Evolutionary conservation across 2,888 invertebrate species (phyloP).

Genomic region (Noctuana brunneofusca): DNA sequence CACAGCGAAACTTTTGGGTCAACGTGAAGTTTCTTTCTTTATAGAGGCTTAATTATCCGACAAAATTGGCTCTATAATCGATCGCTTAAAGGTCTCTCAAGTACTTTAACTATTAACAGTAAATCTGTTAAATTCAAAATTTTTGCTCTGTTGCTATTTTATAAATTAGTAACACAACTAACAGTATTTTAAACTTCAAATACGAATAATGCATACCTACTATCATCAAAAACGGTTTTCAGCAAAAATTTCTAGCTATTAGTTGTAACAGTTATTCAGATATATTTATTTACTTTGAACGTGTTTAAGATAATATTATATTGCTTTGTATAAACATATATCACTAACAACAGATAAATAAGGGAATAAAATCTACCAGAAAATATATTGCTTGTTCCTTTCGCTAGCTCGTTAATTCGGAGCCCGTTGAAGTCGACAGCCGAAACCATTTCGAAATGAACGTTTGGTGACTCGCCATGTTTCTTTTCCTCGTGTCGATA

Average conservation of each 20-base stretch:
- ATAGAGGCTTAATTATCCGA: slow-evolving; percentile 51
- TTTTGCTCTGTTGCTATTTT: too few species aligned
- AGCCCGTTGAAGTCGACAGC: slow-evolving; percentile 63
- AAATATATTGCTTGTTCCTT: slow-evolving; percentile 56
- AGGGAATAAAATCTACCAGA: slow-evolving; percentile 51
- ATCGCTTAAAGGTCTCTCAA: slow-evolving; percentile 19
- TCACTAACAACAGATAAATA: slow-evolving; percentile 39
- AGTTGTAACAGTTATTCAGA: too few species aligned
- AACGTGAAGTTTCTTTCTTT: slow-evolving; percentile 71
- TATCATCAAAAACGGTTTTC: too few species aligned
- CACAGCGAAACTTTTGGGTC: slow-evolving; percentile 78
- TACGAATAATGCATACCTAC: too few species aligned
- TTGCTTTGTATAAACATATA: too few species aligned
- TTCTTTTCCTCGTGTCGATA: slow-evolving; percentile 43
- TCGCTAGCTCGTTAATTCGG: slow-evolving; percentile 57
- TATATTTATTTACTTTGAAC: too few species aligned
- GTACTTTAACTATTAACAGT: neutral
- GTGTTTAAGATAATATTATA: too few species aligned
- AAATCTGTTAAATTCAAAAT: too few species aligned
- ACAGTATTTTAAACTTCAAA: too few species aligned
- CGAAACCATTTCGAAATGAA: slow-evolving; percentile 63
- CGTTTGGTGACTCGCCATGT: slow-evolving; percentile 60
- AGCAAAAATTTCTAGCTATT: too few species aligned
- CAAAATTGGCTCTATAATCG: slow-evolving; percentile 26
- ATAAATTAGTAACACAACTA: too few species aligned